Base-by-base conservation (phyloP, 2,113 vertebrate genomes). In the Macaca fascicularis region DNA sequence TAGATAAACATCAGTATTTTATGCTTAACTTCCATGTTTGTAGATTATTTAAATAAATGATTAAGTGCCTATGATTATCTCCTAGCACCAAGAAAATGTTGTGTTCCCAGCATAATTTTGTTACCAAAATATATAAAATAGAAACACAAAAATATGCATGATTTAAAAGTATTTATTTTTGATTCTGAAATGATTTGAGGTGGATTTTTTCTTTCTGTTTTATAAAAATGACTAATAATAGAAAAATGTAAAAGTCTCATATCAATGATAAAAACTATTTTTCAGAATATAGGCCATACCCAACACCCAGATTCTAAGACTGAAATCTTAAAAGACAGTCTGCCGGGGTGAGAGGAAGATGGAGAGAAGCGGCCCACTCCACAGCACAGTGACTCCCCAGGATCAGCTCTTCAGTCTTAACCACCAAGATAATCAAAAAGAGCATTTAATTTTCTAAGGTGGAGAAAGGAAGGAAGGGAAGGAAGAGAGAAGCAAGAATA, bases 21-120 rank as follows among this genome's bases (percentile, higher is more conserved):
- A 88, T 74, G n/a, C 20, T 94, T 90, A 90, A 80, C 48, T 87
- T 98, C 1, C 32, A 72, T 87, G 89, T 92, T 96, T 75, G 12
- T 70, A 89, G n/a, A 27, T 61, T 67, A 82, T 87, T 87, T 83
- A 92, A 95, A 64, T 96, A 92, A 96, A 85, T 32, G n/a, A 69
- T 95, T 40, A 97, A 96, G n/a, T 93, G 43, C 50, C 30, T 95
- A 67, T 74, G 35, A 22, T 40, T 88, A 75, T 84, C 38, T 89
- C 74, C 91, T 79, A 86, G 27, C 5, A 74, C 43, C 30, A 94
- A 89, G 64, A 83, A 86, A 97, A 86, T 92, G 75, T 76, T 87
- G 25, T 35, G 32, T 84, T 79, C 11, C 11, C 17, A 67, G 25
- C 79, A 89, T 6, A 94, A 78, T 82, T 93, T 89, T 93, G n/a